A percentile compares a stretch with the other conserved stretches of the same genome.
phyloP scores from a whole-genome alignment of 2,797 vertebrate species.

The Pangasius djambal region DNA sequence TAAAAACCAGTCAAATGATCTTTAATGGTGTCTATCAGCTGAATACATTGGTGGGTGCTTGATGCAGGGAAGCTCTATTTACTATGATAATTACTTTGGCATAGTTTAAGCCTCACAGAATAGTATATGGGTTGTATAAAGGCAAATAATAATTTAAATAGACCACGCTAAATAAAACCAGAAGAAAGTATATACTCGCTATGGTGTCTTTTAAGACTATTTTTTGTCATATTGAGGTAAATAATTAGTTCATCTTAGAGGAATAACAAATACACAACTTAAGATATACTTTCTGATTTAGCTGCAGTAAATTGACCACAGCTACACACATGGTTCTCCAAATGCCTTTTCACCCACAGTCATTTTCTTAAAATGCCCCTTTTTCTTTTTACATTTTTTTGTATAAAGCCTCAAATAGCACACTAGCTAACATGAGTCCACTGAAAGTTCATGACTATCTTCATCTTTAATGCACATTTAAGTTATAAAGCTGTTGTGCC shows the following conservation, averaged over 20 bases:
- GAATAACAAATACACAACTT: not conserved
- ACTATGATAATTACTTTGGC: not conserved
- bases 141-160: not conserved
- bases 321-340: not conserved
- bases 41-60: not conserved
- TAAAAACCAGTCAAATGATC: constrained; percentile 15
- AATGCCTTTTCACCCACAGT: not conserved
- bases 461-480: not conserved
- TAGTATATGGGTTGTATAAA: not conserved
- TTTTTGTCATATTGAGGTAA: not conserved
- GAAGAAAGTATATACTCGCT: not conserved
- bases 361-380: not conserved
- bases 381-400: not conserved
- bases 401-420: not conserved
- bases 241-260: not conserved
- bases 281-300: not conserved
- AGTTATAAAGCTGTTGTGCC: not conserved
- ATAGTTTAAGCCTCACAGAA: not conserved
- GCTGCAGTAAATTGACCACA: not conserved
- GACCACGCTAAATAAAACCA: not conserved
- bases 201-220: not conserved
- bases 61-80: not conserved
- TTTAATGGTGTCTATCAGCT: constrained; percentile 5
- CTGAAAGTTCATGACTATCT: not conserved
- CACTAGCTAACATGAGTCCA: not conserved